Evolutionary conservation across 1,140 invertebrate species (phyloP).

Genomic region (Planococcus citri): DNA sequence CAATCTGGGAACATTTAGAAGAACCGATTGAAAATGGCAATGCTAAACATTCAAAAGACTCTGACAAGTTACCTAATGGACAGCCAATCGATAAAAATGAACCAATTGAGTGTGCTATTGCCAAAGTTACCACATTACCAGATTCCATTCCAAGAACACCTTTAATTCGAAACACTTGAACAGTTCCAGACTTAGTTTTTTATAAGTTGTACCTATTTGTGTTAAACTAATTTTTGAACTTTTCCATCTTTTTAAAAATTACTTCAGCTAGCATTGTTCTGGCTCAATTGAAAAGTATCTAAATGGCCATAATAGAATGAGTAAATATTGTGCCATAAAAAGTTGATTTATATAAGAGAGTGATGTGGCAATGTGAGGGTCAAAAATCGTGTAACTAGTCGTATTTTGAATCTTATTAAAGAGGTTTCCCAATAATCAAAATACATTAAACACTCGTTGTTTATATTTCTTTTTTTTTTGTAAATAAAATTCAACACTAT

Average conservation of each 20-base stretch:
- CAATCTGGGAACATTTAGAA: background rate
- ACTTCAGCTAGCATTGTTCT: too few species aligned
- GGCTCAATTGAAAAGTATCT: too few species aligned
- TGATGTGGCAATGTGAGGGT: background rate
- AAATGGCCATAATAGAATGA: too few species aligned
- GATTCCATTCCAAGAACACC: constrained; percentile 27
- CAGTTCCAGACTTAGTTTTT: background rate
- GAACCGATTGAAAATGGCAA: background rate
- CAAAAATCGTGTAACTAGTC: background rate
- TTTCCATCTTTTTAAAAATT: too few species aligned
- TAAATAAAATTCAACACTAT: background rate
- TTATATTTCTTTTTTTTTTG: background rate
- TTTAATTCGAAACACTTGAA: constrained; percentile 21
- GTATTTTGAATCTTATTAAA: background rate
- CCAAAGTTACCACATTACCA: constrained; percentile 24
- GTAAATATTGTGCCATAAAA: background rate
- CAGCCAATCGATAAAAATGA: background rate
- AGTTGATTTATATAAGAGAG: background rate
- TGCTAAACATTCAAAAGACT: background rate
- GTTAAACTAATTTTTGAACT: background rate
- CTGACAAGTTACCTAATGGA: background rate
- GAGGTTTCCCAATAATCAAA: background rate
- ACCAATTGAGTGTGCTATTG: constrained; percentile 26
- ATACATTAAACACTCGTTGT: background rate
- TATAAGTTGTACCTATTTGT: background rate